phyloP scores from a whole-genome alignment of 2,113 vertebrate species.

The Piprites chloris region DNA sequence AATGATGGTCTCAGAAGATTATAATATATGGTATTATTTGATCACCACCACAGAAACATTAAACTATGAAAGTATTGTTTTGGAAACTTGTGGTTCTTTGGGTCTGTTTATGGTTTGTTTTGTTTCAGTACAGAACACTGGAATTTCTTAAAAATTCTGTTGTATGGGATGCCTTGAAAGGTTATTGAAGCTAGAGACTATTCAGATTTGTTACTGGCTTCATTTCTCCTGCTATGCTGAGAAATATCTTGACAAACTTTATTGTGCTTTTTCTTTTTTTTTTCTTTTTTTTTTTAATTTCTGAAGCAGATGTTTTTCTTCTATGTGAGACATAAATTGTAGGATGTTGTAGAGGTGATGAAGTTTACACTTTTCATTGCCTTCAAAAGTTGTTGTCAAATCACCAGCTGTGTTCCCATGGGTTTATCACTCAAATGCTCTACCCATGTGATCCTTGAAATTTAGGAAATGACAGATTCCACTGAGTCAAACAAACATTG shows the following conservation, averaged over 20 bases:
- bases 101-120: background rate
- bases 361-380: background rate
- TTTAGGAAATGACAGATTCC: background rate
- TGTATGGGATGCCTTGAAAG: background rate
- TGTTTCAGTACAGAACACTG: background rate
- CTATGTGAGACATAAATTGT: background rate
- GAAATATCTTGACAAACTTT: background rate
- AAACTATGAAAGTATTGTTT: background rate
- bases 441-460: background rate
- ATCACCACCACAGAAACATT: background rate
- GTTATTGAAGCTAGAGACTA: background rate
- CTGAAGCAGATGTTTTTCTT: conserved; percentile 19
- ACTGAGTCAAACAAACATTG: background rate
- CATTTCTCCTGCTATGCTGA: background rate
- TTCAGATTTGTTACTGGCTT: background rate
- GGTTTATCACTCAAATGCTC: background rate
- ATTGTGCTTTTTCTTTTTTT: background rate
- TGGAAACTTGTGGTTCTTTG: background rate
- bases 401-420: conserved; percentile 21
- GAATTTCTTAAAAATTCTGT: background rate
- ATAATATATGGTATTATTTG: background rate
- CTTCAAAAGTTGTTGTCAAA: conserved; percentile 9
- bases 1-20: background rate
- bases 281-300: background rate
- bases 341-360: background rate